Percentiles rank a stretch among this genome's conserved stretches.
Evolutionary conservation across 2,888 invertebrate genomes (phyloP).

Genomic region (Dioctria linearis): DNA sequence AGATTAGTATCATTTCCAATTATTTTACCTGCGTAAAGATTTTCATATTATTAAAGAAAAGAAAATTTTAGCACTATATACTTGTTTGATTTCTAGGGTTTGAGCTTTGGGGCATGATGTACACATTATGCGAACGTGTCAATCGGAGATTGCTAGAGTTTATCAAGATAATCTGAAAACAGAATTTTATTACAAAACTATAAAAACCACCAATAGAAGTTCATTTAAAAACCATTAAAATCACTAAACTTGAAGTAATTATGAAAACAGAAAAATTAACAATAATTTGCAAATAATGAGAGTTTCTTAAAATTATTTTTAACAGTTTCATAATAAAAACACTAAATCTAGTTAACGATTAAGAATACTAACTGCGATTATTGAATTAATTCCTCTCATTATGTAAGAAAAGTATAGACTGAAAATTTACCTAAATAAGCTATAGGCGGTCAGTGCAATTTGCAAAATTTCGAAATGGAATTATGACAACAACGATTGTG

Average conservation of each 20-base stretch:
- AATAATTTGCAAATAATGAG: not conserved
- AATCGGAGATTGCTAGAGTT: too few relatives aligned
- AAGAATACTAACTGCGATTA: slow-evolving; percentile 28
- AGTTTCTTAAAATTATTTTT: slow-evolving; percentile 10
- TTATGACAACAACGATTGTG: too few relatives aligned
- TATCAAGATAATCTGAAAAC: slow-evolving; percentile 6
- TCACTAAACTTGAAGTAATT: slow-evolving; percentile 24
- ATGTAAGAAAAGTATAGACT: not conserved
- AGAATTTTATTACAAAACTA: not conserved
- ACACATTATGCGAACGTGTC: too few relatives aligned
- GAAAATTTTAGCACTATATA: not conserved
- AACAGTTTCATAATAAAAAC: not conserved
- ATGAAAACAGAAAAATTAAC: slow-evolving; percentile 8
- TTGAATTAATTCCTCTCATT: slow-evolving; percentile 16
- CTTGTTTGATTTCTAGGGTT: not conserved
- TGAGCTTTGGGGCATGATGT: too few relatives aligned
- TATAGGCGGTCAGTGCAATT: too few relatives aligned
- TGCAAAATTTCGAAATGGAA: too few relatives aligned
- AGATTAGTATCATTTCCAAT: not conserved
- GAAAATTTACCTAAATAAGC: too few relatives aligned
- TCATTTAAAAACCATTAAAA: slow-evolving; percentile 15
- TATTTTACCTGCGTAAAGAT: not conserved
- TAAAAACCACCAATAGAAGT: not conserved
- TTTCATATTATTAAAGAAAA: not conserved
- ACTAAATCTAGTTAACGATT: slow-evolving; percentile 17